These are phyloP conservation scores for Cryptocephalus moraei DNA, from an alignment of 2,888 invertebrate species.

Conservation along the genomic window DNA sequence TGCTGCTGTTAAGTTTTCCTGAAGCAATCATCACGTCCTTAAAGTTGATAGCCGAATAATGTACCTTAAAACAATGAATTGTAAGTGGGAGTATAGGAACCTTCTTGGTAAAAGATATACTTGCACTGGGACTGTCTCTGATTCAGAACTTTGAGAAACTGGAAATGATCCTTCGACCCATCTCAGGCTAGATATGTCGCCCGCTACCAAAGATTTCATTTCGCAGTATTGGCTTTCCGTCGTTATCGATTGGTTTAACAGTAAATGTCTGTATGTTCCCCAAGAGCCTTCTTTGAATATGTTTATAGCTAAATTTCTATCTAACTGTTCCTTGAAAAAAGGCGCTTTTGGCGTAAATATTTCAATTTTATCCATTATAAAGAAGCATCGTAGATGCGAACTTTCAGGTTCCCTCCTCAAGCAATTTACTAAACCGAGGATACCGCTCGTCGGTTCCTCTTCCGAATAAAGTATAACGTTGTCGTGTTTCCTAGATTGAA, in stretches of 20 bases:
- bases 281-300: constrained; percentile 51
- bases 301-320: constrained; percentile 70
- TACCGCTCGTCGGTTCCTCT: constrained; percentile 61
- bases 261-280: constrained; percentile 73
- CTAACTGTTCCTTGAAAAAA: constrained; percentile 55
- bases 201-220: constrained; percentile 67
- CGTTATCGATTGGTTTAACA: constrained; percentile 44
- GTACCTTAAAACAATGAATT: constrained; percentile 25
- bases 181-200: constrained; percentile 73
- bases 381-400: too few species aligned
- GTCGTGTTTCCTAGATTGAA: constrained; percentile 36
- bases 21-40: too few species aligned
- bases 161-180: constrained; percentile 64
- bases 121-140: too few species aligned
- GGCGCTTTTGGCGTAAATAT: constrained; percentile 38
- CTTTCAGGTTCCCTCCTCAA: too few species aligned
- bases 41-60: constrained; percentile 68
- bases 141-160: not conserved
- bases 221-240: constrained; percentile 57
- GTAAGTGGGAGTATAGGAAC: too few species aligned
- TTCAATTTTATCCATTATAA: constrained; percentile 43
- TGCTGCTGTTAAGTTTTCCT: too few species aligned
- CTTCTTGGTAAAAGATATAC: too few species aligned
- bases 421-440: constrained; percentile 68
- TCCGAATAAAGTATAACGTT: constrained; percentile 54